These are phyloP conservation scores for Brachionus plicatilis DNA, from an alignment of 1,140 invertebrate genomes.

Conservation along the genomic window DNA sequence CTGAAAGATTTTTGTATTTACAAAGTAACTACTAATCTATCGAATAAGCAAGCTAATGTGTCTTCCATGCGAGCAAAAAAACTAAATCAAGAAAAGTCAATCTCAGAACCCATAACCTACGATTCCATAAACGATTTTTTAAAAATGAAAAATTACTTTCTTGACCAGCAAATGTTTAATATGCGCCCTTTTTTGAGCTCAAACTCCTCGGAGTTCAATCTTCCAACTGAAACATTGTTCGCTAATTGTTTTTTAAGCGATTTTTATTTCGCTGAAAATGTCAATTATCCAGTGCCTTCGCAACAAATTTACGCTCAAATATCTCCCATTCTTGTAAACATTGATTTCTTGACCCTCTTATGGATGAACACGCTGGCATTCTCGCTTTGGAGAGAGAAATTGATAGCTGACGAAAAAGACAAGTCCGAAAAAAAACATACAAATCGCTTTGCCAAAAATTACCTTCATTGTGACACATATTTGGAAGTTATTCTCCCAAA, in stretches of 20 bases:
- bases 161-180: slow-evolving; percentile 20
- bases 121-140: slow-evolving; percentile 9
- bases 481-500: slow-evolving; percentile 19
- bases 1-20: slow-evolving; percentile 33
- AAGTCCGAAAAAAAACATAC: neutral
- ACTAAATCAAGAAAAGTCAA: neutral
- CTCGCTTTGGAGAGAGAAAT: slow-evolving; percentile 20
- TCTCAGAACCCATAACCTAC: neutral
- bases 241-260: slow-evolving; percentile 77
- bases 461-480: slow-evolving; percentile 28
- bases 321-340: slow-evolving; percentile 75
- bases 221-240: neutral
- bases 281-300: slow-evolving; percentile 71
- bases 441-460: neutral
- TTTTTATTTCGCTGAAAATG: slow-evolving; percentile 91
- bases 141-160: slow-evolving; percentile 31
- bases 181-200: slow-evolving; percentile 19
- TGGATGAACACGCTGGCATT: slow-evolving; percentile 90
- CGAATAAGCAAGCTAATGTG: neutral
- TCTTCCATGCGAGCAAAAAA: neutral
- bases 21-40: slow-evolving; percentile 34
- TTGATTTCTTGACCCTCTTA: slow-evolving; percentile 75
- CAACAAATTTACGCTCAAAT: slow-evolving; percentile 83
- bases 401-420: neutral
- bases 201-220: neutral